A percentile compares a stretch with the other conserved stretches of the same genome.
These are phyloP conservation scores for Lineus longissimus DNA, from an alignment of 1,140 invertebrate species.

Conservation along the genomic window DNA sequence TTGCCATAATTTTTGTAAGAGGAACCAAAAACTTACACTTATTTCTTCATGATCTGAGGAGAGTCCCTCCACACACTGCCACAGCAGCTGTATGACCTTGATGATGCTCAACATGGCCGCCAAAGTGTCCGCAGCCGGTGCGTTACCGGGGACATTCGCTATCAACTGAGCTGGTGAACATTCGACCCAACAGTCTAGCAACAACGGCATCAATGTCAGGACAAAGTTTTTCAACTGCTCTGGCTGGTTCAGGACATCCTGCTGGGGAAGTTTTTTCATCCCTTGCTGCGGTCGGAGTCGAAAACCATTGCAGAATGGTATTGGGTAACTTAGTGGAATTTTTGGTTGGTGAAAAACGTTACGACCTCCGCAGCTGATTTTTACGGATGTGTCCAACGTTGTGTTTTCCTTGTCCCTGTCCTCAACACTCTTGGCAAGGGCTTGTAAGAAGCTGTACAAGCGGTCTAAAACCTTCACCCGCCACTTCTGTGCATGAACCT, in stretches of 20 bases:
- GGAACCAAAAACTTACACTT: background rate
- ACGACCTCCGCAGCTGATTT: background rate
- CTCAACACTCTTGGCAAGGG: conserved; percentile 3
- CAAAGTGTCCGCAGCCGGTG: conserved; percentile 17
- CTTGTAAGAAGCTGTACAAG: conserved; percentile 29
- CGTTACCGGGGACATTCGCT: conserved; percentile 12
- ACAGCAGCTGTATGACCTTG: conserved; percentile 27
- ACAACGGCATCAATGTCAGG: conserved; percentile 31
- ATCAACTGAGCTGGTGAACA: conserved; percentile 19
- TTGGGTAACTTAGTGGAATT: background rate
- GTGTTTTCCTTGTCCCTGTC: background rate
- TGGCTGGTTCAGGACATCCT: background rate
- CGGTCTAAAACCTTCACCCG: conserved; percentile 33
- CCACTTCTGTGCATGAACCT: conserved; percentile 37
- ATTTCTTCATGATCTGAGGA: background rate
- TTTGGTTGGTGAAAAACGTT: background rate
- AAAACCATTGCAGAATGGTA: background rate
- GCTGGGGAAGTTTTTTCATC: background rate
- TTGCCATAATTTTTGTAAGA: too few species aligned
- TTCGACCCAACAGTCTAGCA: conserved; percentile 47
- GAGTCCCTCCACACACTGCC: conserved; percentile 17
- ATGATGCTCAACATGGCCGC: conserved; percentile 24
- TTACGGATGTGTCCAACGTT: background rate
- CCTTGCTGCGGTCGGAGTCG: background rate
- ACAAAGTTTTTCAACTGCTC: conserved; percentile 25